Evolutionary conservation across 2,113 vertebrate species (phyloP), one percentile per base, ranked within the genome.

Genomic region (Nycticorax nycticorax): DNA sequence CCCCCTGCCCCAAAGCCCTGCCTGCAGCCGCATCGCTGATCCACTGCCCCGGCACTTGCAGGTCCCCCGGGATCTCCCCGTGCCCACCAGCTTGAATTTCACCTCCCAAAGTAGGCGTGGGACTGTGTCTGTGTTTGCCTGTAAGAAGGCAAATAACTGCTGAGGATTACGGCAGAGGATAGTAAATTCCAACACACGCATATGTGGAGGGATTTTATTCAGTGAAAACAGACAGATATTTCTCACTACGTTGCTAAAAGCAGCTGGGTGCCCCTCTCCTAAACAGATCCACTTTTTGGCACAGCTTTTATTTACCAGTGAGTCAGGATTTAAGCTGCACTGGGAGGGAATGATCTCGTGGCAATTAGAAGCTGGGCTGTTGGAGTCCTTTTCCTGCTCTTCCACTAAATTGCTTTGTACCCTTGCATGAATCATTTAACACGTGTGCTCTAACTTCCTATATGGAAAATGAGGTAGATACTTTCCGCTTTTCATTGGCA

Each of bases 391-490:
- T 96, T 94, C 92, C 94, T 79, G 80, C 80, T 53, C 77, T 48
- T 63, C 53, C 67, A 11, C 83, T 33, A 15, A 67, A 43, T 41
- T 2, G 6, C 74, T 59, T 73, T 0, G 39, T 56, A 30, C 47
- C 91, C 86, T 37, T 41, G 39, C 0, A 3, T 95, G 68, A 97
- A 94, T 97, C 94, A 32, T 68, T 92, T 85, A 32, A 91, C 94
- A 93, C 69, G 8, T 91, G 85, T 95, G 89, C 74, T 95, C 77
- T 91, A 52, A 94, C 93, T 96, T 96, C 95, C 92, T 60, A 57
- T 85, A 7, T 96, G 94, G 96, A 97, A 97, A 93, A 93, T 55
- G 86, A 92, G 91, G 79, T 56, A 11, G 91, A 66, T 48, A 1
- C 63, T 95, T 96, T 71, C 95, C 5, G 26, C 55, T 93, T 93